Percentiles rank a stretch among this genome's conserved stretches.
Conservation (phyloP, 1,140 invertebrate genomes). For the Ceratoteleas bidentatus region DNA sequence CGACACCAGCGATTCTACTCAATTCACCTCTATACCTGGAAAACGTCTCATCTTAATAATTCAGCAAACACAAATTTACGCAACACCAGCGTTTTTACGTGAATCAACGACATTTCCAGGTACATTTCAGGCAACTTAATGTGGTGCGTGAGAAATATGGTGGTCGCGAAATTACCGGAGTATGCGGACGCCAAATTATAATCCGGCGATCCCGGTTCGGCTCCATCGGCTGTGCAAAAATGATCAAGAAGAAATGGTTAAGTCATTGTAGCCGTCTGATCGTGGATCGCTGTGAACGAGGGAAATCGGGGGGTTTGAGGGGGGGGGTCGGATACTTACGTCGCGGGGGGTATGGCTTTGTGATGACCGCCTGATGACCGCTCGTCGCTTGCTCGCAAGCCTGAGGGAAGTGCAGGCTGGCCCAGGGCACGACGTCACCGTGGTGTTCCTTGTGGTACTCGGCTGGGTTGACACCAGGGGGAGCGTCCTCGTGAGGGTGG, state of each 20-base stretch:
- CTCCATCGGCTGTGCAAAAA: constrained; percentile 48
- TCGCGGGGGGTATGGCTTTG: constrained; percentile 42
- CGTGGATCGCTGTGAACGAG: not conserved
- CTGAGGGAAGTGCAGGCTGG: constrained; percentile 84
- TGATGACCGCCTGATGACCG: constrained; percentile 37
- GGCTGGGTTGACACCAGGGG: constrained; percentile 52
- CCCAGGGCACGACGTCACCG: constrained; percentile 83
- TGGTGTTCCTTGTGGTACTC: constrained; percentile 79
- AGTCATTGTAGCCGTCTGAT: constrained; percentile 14
- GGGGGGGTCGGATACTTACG: constrained; percentile 34
- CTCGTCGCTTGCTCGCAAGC: constrained; percentile 80
- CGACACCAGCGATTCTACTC: constrained; percentile 12
- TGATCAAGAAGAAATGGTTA: constrained; percentile 28
- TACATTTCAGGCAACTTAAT: no score
- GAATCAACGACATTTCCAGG: no score
- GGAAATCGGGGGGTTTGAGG: not conserved
- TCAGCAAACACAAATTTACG: no score
- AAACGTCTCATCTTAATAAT: no score
- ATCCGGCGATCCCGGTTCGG: constrained; percentile 36
- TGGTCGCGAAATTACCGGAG: constrained; percentile 54
- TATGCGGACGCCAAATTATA: constrained; percentile 53
- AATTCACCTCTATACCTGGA: constrained; percentile 11
- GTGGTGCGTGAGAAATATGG: not conserved
- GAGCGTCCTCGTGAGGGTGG: constrained; percentile 68
- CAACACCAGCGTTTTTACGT: no score